phyloP scores from a whole-genome alignment of 2,888 invertebrate genomes.

The Cheilosia impressa region DNA sequence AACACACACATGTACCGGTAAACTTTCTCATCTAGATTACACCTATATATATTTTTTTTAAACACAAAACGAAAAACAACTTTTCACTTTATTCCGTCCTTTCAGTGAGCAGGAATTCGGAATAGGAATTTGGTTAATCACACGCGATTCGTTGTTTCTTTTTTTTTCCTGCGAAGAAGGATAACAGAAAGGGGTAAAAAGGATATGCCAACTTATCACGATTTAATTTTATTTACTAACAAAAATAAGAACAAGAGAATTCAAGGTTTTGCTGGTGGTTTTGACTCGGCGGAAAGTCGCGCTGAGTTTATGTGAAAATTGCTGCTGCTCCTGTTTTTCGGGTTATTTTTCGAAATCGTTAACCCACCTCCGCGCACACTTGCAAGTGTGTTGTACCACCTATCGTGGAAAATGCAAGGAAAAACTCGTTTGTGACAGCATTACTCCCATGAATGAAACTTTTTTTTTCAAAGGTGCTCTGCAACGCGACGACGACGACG shows the following conservation, averaged over 20 bases:
- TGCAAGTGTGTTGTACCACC: constrained; percentile 14
- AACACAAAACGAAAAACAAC: constrained; percentile 28
- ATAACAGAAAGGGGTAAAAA: constrained; percentile 17
- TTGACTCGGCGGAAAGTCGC: constrained; percentile 28
- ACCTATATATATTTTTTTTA: background rate
- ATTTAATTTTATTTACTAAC: constrained; percentile 32
- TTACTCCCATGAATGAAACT: constrained; percentile 71
- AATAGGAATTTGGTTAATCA: constrained; percentile 26
- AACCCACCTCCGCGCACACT: constrained; percentile 46
- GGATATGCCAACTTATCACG: constrained; percentile 47
- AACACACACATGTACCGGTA: constrained; percentile 25
- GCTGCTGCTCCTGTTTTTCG: constrained; percentile 65
- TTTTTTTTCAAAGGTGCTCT: constrained; percentile 38
- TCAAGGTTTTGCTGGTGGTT: constrained; percentile 33
- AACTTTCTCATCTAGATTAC: constrained; percentile 7
- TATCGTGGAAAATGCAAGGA: constrained; percentile 62
- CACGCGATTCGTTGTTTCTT: constrained; percentile 15
- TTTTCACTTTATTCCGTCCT: constrained; percentile 44
- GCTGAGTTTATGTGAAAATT: constrained; percentile 27
- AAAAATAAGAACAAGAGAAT: background rate
- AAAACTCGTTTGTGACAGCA: constrained; percentile 66
- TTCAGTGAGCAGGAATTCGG: background rate
- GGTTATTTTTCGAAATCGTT: constrained; percentile 30
- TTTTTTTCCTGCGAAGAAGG: background rate
- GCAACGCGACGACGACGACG: constrained; percentile 30